Evolutionary conservation across 2,888 invertebrate genomes (phyloP), one percentile per base, ranked within the genome.

Genomic region (Nudaria mundana): DNA sequence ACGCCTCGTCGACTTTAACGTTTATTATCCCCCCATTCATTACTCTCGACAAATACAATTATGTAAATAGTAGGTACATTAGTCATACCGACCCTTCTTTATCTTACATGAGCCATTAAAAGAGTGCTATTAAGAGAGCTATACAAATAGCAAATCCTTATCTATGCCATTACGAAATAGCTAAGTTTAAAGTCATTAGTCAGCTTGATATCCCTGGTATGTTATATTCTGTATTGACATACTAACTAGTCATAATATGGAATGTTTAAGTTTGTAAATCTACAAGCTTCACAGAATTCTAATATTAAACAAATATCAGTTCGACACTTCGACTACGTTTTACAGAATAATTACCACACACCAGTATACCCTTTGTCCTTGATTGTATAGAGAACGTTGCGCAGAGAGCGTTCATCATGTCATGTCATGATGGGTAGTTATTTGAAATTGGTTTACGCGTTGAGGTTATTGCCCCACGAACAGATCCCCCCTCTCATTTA

Each of bases 391-490:
- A 37, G 47, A 55, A 56, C 52, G 56, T 50, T 48, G 41, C 37
- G 46, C 47, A 44, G 47, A 49, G 55, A 54, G 57, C 62, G 64
- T 62, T 59, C 48, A 57, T 66, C 68, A 69, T 61, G 52, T 66
- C 68, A 69, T 61, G 52, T 65, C 63, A 52, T 61, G 55, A 63
- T 58, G 54, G 59, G 62, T 68, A 67, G 73, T 71, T 74, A 72
- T 66, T 76, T 72, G 67, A 71, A 81, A 82, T 78, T 79, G 76
- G 78, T 81, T 78, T 72, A 82, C 67, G 71, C 71, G 62, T 63
- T 48, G 66, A 65, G 84, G 76, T 85, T 68, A 80, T 66, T 71
- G 81, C 80, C 82, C 84, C 67, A 47, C 65, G 69, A 60, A 59
- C 69, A 67, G 71, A 20, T 74, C 77, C 77, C 69, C 57, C 35